Evolutionary conservation across 2,888 invertebrate genomes (phyloP).

Genomic region (Mimachlamys varia): DNA sequence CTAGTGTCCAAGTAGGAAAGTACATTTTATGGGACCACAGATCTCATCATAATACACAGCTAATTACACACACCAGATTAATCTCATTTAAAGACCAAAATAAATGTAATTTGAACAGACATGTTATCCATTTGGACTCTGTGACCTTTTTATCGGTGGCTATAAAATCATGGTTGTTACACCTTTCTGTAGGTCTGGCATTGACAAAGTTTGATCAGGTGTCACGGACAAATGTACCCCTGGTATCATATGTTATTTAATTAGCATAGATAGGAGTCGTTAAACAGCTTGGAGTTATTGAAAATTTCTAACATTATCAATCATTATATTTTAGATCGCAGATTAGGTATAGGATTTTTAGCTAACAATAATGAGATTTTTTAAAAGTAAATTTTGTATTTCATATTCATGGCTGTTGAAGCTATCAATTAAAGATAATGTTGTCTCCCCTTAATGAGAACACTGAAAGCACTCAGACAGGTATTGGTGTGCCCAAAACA

Average conservation of each 20-base stretch:
- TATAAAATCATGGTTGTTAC: not conserved
- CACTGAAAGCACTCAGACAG: no score
- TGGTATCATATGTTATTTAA: not conserved
- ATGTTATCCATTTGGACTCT: not conserved
- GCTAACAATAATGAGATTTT: not conserved
- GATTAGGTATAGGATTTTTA: not conserved
- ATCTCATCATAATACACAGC: not conserved
- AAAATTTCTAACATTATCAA: not conserved
- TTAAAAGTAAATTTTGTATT: not conserved
- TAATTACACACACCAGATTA: not conserved
- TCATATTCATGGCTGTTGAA: not conserved
- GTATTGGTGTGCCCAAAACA: no score
- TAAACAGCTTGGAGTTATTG: not conserved
- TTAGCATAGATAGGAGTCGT: not conserved
- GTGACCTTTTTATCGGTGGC: not conserved
- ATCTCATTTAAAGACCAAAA: slow-evolving; percentile 29
- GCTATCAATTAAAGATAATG: no score
- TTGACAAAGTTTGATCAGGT: not conserved
- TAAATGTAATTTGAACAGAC: slow-evolving; percentile 12
- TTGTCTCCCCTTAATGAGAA: no score
- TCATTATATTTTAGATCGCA: not conserved
- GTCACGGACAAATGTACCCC: not conserved
- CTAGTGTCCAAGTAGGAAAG: not conserved
- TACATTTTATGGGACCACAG: not conserved
- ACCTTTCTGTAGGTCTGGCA: not conserved